These are phyloP conservation scores for Onychomys torridus DNA, from an alignment of 2,797 vertebrate species.

Conservation along the genomic window DNA sequence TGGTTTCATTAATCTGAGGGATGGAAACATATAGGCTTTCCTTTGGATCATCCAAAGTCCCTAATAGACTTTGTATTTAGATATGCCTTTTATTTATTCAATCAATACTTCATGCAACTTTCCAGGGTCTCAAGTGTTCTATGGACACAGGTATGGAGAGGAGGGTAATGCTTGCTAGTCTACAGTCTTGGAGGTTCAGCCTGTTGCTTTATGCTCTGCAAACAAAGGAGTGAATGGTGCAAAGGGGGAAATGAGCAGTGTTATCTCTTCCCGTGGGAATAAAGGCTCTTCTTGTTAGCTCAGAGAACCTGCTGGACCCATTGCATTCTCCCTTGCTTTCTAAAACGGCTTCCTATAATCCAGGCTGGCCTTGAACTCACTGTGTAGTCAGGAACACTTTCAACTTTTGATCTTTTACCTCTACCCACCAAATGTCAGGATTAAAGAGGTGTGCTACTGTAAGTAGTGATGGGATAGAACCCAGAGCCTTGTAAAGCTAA, in stretches of 20 bases:
- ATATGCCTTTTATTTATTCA: conserved; percentile 27
- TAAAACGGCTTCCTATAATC: not conserved
- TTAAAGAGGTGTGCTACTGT: not conserved
- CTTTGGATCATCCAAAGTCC: conserved; percentile 38
- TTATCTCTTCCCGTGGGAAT: not conserved
- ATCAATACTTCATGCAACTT: not conserved
- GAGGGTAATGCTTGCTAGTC: not conserved
- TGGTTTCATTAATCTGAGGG: not conserved
- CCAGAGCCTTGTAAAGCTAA: not conserved
- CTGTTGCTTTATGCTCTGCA: not conserved
- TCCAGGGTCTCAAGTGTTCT: not conserved
- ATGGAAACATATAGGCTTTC: not conserved
- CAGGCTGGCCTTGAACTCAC: not conserved
- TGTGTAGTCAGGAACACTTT: not conserved
- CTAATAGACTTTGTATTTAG: not conserved
- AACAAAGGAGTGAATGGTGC: not conserved
- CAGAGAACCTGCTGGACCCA: not conserved
- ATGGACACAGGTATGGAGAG: not conserved
- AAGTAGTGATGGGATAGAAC: not conserved
- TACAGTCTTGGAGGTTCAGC: not conserved
- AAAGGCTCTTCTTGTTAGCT: not conserved
- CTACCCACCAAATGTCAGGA: not conserved
- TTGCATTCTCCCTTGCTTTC: not conserved
- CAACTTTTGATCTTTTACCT: not conserved
- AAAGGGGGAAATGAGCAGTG: not conserved